Conservation (phyloP, 2,113 vertebrate genomes). For the Phycodurus eques region DNA sequence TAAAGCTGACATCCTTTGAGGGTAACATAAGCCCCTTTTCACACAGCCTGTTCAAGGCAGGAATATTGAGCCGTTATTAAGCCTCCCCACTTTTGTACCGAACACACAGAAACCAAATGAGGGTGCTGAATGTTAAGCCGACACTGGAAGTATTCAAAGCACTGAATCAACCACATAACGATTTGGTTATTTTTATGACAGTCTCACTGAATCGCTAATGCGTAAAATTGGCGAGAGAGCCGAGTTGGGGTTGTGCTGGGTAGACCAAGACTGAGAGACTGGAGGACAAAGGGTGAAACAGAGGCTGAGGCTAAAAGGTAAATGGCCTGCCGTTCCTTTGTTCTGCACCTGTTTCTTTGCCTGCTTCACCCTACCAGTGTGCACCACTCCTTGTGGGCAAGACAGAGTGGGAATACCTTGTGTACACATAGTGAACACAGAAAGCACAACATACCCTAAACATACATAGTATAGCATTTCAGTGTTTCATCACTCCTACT, state of each 20-base stretch:
- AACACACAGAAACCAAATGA: not conserved
- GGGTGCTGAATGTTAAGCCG: not conserved
- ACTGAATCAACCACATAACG: not conserved
- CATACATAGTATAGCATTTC: not conserved
- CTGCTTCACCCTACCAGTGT: conserved; percentile 37
- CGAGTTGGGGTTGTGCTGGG: conserved; percentile 23
- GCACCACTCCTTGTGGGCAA: conserved; percentile 27
- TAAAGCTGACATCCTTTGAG: conserved; percentile 33
- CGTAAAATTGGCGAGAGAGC: conserved; percentile 4
- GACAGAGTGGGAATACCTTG: conserved; percentile 11
- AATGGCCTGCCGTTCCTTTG: conserved; percentile 68
- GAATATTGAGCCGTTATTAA: conserved; percentile 1
- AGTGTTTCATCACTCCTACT: not conserved
- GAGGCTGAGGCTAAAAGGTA: conserved; percentile 56
- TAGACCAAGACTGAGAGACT: conserved; percentile 21
- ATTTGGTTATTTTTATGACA: conserved; percentile 1
- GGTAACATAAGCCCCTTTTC: conserved; percentile 4
- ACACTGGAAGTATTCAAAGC: conserved; percentile 7
- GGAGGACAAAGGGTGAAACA: conserved; percentile 28
- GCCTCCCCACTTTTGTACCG: not conserved
- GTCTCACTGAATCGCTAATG: not conserved
- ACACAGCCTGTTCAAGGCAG: not conserved
- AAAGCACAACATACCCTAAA: not conserved
- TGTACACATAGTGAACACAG: not conserved
- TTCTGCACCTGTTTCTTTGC: conserved; percentile 72